Evolutionary conservation across 1,140 invertebrate species (phyloP), one percentile per base, ranked within the genome.

Genomic region (Trichonephila inaurata): DNA sequence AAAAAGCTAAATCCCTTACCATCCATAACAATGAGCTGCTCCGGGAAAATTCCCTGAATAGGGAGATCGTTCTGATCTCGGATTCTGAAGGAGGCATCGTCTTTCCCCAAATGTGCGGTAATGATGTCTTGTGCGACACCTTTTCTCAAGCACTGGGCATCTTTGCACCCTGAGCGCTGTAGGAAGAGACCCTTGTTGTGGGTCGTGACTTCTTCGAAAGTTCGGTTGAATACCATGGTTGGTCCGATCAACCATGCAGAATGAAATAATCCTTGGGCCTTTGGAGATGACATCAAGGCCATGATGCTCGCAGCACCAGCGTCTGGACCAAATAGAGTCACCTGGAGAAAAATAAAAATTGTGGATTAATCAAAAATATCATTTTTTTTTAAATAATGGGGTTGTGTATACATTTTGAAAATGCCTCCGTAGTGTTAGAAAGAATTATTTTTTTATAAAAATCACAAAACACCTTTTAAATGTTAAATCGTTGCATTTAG

Each of bases 51-150:
- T 12, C 94, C 95, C 33, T 94, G 90, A 58, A 95, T 95, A 4
- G 95, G 95, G 12, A 95, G 66, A 94, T 95, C 94, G 72, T 95
- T 95, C 91, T 95, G 95, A 83, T 95, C 95, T 66, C 94, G 85
- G 19, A 95, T 95, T 33, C 94, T 92, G 81, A 95, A 95, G 6
- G 94, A 94, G 16, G 95, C 93, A 62, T 95, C 95, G 58, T 95
- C 94, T 61, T 94, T 94, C 18, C 94, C 95, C n/a, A 95, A 33
- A 86, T 94, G 95, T 0, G 83, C 77, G 21, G 83, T 19, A 18
- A 94, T 93, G 33, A 94, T 77, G 8, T 95, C 81, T 24, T 94
- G 61, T 12, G 93, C 88, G 1, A 66, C 33, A 18, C 90, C 51
- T 24, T 61, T 66, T 58, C 89, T 86, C 16, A 95, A 33, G 61